These are phyloP conservation scores for Caranx melampygus DNA, from an alignment of 2,113 vertebrate genomes.

Conservation along the genomic window DNA sequence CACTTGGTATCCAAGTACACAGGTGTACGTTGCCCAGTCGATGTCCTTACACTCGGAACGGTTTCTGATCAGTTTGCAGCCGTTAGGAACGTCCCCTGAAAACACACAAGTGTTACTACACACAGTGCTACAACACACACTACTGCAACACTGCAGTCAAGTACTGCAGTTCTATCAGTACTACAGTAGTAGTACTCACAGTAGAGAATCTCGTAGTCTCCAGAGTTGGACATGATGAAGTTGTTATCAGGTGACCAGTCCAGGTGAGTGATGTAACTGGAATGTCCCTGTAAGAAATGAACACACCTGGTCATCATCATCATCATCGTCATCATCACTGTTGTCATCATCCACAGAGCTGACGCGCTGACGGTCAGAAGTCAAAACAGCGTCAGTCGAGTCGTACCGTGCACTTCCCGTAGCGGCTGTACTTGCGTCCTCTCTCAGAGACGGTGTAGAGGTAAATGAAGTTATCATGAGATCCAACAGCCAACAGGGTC, in stretches of 20 bases:
- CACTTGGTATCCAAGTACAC: conserved; percentile 97
- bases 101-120: conserved; percentile 43
- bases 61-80: conserved; percentile 96
- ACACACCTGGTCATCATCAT: neutral
- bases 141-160: neutral
- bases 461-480: conserved; percentile 99
- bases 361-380: too few species aligned
- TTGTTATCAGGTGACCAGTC: conserved; percentile 99
- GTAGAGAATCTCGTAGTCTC: conserved; percentile 99
- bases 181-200: conserved; percentile 87
- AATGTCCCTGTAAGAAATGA: conserved; percentile 91
- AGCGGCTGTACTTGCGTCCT: conserved; percentile 96
- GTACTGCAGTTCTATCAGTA: neutral
- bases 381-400: neutral
- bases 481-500: conserved; percentile 93
- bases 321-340: neutral
- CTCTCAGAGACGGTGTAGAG: conserved; percentile 94
- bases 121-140: neutral
- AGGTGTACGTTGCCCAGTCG: conserved; percentile 96
- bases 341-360: too few species aligned
- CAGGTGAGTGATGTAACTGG: conserved; percentile 99
- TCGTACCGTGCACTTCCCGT: conserved; percentile 96
- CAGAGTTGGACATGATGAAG: conserved; percentile 99
- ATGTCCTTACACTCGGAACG: conserved; percentile 98
- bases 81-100: conserved; percentile 94